Conservation (phyloP, 2,888 invertebrate species). For the Cyaniris semiargus region DNA sequence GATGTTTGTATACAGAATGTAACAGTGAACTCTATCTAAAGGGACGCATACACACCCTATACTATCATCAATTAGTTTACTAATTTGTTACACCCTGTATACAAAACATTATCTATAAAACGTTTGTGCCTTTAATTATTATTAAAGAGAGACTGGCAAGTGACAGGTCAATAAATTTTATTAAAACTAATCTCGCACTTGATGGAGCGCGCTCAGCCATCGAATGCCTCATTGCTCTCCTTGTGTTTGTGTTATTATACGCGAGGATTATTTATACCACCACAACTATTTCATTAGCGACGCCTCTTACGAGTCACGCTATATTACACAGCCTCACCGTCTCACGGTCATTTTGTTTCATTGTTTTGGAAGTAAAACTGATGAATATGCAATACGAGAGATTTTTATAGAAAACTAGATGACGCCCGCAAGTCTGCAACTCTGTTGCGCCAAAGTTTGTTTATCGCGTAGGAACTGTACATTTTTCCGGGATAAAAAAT, state of each 20-base stretch:
- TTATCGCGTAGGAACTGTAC: too few relatives aligned
- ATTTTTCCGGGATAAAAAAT: too few relatives aligned
- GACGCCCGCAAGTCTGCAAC: too few relatives aligned
- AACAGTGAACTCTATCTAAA: too few relatives aligned
- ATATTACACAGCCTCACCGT: neutral
- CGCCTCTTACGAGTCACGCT: neutral
- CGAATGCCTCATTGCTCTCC: conserved; percentile 1
- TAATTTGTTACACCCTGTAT: too few relatives aligned
- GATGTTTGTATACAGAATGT: neutral
- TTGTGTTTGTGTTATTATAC: conserved; percentile 5
- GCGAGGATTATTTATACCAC: conserved; percentile 8
- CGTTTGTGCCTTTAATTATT: too few relatives aligned
- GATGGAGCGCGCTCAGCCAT: neutral
- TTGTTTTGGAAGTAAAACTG: neutral
- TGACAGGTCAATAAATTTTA: neutral
- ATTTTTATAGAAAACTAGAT: too few relatives aligned
- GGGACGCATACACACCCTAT: too few relatives aligned
- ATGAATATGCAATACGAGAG: neutral
- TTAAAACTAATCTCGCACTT: neutral
- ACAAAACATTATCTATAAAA: neutral
- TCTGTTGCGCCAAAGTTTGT: too few relatives aligned
- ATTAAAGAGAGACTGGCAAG: neutral
- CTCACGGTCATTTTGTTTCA: neutral
- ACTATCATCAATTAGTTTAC: too few relatives aligned
- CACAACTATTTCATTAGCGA: conserved; percentile 18